Percentiles rank a stretch among this genome's conserved stretches.
Conservation (phyloP, 2,113 vertebrate species). For the Oncorhynchus mykiss region DNA sequence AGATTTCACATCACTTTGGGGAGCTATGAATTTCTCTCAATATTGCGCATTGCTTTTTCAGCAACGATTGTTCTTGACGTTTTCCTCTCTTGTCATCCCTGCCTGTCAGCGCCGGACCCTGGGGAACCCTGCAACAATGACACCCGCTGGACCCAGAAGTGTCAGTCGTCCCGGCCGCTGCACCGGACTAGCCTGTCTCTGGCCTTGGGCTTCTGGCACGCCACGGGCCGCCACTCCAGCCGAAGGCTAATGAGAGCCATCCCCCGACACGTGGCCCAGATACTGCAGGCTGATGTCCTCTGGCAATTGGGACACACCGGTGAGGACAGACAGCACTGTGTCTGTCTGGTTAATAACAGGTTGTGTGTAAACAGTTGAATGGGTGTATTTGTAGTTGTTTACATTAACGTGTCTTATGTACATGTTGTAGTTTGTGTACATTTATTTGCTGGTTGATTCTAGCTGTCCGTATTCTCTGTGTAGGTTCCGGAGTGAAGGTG, state of each 20-base stretch:
- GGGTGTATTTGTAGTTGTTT: too few species aligned
- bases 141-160: slow-evolving; percentile 88
- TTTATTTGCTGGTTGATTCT: too few species aligned
- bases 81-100: too few species aligned
- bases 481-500: slow-evolving; percentile 92
- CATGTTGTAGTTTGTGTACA: neutral
- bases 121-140: slow-evolving; percentile 81
- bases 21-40: too few species aligned
- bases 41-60: neutral
- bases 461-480: neutral
- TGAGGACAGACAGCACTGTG: slow-evolving; percentile 43
- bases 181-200: slow-evolving; percentile 90
- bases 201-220: slow-evolving; percentile 95
- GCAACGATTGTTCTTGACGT: too few species aligned
- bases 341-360: neutral
- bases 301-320: slow-evolving; percentile 99
- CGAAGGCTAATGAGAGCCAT: slow-evolving; percentile 91
- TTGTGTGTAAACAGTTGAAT: too few species aligned
- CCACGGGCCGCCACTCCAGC: slow-evolving; percentile 93
- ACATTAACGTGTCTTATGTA: neutral
- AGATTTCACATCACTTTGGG: too few species aligned
- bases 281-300: slow-evolving; percentile 94
- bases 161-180: slow-evolving; percentile 93
- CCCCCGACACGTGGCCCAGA: slow-evolving; percentile 95
- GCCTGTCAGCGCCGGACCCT: slow-evolving; percentile 65